These are phyloP conservation scores for Tiliacea aurago DNA, from an alignment of 2,888 invertebrate genomes.

Conservation along the genomic window DNA sequence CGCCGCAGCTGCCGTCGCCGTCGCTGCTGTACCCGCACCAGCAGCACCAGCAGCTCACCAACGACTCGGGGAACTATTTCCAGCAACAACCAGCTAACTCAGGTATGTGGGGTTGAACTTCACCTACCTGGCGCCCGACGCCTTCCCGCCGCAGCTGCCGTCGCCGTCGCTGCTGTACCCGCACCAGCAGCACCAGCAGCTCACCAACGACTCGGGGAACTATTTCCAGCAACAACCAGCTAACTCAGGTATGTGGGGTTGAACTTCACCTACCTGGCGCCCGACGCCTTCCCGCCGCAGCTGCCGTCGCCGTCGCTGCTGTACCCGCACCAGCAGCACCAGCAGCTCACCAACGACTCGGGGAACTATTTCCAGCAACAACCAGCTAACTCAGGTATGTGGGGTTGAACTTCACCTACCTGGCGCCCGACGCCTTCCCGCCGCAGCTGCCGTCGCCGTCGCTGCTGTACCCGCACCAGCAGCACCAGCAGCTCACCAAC, in stretches of 20 bases:
- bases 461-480: constrained; percentile 75
- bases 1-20: constrained; percentile 73
- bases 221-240: constrained; percentile 77
- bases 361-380: constrained; percentile 79
- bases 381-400: constrained; percentile 64
- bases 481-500: constrained; percentile 70
- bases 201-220: constrained; percentile 72
- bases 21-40: constrained; percentile 74
- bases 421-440: constrained; percentile 70
- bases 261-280: constrained; percentile 76
- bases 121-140: constrained; percentile 72
- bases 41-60: constrained; percentile 71
- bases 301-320: constrained; percentile 73
- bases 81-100: constrained; percentile 71
- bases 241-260: no score
- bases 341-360: constrained; percentile 71
- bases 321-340: constrained; percentile 76
- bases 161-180: constrained; percentile 73
- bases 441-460: constrained; percentile 72
- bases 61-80: constrained; percentile 78
- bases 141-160: constrained; percentile 74
- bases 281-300: constrained; percentile 69
- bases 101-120: no score
- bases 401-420: no score
- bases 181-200: constrained; percentile 74